phyloP scores from a whole-genome alignment of 2,888 invertebrate genomes.

The Tiphia femorata region DNA sequence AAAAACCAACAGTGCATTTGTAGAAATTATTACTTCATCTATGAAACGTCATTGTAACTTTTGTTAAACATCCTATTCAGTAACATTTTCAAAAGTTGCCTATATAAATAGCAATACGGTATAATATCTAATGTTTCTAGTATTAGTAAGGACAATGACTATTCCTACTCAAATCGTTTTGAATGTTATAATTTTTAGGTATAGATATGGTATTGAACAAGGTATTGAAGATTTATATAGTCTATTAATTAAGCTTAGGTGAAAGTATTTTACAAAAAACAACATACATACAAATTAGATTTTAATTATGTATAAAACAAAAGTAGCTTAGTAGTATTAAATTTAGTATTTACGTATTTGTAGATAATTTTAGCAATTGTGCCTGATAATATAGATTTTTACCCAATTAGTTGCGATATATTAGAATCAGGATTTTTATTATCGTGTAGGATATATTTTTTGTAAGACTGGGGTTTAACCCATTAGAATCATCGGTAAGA shows the following conservation, averaged over 20 bases:
- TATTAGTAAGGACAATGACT: background rate
- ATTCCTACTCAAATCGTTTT: constrained; percentile 21
- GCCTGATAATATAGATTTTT: background rate
- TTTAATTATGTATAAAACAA: constrained; percentile 2
- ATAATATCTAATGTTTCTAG: background rate
- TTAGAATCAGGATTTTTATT: constrained; percentile 4
- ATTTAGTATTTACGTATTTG: background rate
- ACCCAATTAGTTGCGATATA: background rate
- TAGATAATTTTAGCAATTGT: background rate
- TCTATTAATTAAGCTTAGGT: background rate
- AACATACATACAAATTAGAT: background rate
- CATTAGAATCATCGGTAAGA: constrained; percentile 42
- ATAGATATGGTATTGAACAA: constrained; percentile 5
- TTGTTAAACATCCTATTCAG: no score
- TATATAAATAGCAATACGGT: background rate
- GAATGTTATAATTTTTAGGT: constrained; percentile 3
- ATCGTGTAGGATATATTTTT: constrained; percentile 34
- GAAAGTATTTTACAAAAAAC: constrained; percentile 6
- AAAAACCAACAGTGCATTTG: no score
- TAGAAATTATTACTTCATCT: no score
- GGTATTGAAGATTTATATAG: background rate
- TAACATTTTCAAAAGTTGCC: no score
- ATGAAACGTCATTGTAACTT: no score
- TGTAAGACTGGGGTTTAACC: constrained; percentile 57
- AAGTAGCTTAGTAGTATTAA: background rate